Conservation (phyloP, 2,797 vertebrate genomes). For the Heteromormyrus szaboi region DNA sequence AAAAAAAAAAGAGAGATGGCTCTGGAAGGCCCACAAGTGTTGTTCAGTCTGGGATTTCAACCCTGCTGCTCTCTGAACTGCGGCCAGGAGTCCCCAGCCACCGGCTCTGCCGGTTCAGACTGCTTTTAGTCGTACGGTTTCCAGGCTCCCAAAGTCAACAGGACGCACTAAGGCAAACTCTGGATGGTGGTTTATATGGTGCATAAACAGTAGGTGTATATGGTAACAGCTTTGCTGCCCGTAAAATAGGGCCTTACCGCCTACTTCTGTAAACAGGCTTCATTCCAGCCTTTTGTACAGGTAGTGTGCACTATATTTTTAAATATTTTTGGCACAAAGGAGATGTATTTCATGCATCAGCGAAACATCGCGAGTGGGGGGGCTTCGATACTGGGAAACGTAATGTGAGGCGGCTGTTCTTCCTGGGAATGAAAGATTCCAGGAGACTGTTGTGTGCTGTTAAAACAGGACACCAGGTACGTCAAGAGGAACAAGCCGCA, state of each 20-base stretch:
- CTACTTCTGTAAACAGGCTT: slow-evolving; percentile 33
- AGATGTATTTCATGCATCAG: slow-evolving; percentile 17
- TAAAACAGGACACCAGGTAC: slow-evolving; percentile 42
- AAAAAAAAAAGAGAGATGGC: neutral
- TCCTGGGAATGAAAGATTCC: slow-evolving; percentile 32
- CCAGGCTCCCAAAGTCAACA: slow-evolving; percentile 1
- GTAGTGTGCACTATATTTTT: slow-evolving; percentile 24
- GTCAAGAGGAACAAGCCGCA: slow-evolving; percentile 41
- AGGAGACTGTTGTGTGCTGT: slow-evolving; percentile 32
- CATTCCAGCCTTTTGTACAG: slow-evolving; percentile 25
- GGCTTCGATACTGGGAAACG: slow-evolving; percentile 6
- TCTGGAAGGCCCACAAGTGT: neutral
- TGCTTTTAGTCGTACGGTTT: neutral
- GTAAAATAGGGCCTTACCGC: slow-evolving; percentile 24
- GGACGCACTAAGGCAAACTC: neutral
- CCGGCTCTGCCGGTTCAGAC: neutral
- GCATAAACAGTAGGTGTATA: slow-evolving; percentile 27
- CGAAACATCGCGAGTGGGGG: slow-evolving; percentile 32
- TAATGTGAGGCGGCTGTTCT: slow-evolving; percentile 36
- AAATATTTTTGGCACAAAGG: slow-evolving; percentile 34
- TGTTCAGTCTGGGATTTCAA: slow-evolving; percentile 5
- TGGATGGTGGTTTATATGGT: slow-evolving; percentile 17
- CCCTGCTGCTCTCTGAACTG: neutral
- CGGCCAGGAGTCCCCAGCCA: neutral
- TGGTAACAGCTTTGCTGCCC: slow-evolving; percentile 14